A percentile compares a stretch with the other conserved stretches of the same genome.
Evolutionary conservation across 2,113 vertebrate genomes (phyloP).

Genomic region (Trematomus loennbergii): DNA sequence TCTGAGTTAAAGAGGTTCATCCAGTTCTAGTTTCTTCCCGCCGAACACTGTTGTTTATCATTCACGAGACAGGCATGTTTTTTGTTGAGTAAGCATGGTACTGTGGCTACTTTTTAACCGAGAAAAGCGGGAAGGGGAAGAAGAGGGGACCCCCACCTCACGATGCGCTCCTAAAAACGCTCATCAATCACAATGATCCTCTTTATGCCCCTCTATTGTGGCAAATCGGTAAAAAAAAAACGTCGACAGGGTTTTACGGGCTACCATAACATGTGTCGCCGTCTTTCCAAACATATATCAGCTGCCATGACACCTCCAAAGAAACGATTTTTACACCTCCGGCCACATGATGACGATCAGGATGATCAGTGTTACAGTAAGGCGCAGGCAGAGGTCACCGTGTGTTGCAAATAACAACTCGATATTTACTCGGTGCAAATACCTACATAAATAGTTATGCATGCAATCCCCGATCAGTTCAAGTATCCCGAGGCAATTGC

Average conservation of each 20-base stretch:
- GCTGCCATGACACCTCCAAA: constrained; percentile 67
- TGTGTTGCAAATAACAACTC: not conserved
- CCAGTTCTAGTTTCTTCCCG: not conserved
- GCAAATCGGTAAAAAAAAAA: not conserved
- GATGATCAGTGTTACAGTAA: constrained; percentile 11
- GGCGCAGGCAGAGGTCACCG: constrained; percentile 27
- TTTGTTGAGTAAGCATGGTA: not conserved
- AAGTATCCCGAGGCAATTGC: not conserved
- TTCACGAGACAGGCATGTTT: not conserved
- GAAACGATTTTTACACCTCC: constrained; percentile 37
- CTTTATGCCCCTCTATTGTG: constrained; percentile 1
- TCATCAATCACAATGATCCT: not conserved
- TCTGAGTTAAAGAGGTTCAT: not conserved
- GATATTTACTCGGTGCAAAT: not conserved
- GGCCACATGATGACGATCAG: constrained; percentile 37
- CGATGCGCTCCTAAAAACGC: constrained; percentile 18
- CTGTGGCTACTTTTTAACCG: not conserved
- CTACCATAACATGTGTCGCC: constrained; percentile 41
- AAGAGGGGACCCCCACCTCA: constrained; percentile 4
- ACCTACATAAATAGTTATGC: too few relatives aligned
- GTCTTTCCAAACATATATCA: constrained; percentile 9
- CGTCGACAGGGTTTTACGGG: not conserved
- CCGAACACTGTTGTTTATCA: not conserved
- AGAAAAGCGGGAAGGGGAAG: constrained; percentile 4
- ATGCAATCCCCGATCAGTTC: not conserved